Base-by-base conservation (phyloP, 2,797 vertebrate genomes). In the Aldrovandia affinis region DNA sequence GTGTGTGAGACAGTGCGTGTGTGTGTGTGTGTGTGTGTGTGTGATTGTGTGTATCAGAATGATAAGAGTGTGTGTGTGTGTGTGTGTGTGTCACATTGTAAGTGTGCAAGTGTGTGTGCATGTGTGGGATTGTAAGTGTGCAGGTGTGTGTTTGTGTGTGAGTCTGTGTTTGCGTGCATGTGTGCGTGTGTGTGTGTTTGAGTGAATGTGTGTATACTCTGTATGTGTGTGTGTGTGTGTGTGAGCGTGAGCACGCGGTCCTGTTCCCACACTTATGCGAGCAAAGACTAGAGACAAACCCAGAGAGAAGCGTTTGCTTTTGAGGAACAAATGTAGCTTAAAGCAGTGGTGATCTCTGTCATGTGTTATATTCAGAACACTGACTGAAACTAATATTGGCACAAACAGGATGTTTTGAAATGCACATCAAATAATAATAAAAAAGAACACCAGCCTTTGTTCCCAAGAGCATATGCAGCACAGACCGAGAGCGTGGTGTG, bases 331-430 rank as follows among this genome's bases (percentile, higher is more conserved):
- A 82, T 59, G 42, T 91, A 91, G 88, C 92, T 93, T 88, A 89
- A 88, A 91, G 92, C 85, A 52, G 81, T 87, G 89, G 87, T 55
- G 87, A 89, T 88, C 89, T 90, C 91, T 91, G 92, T 95, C 93
- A 92, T 83, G 79, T 59, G 65, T 81, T 77, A 81, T 89, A 88
- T 84, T 85, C 84, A 89, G 30, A 61, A 85, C 88, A 83, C 88
- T 92, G 88, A 91, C 89, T 65, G 77, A 82, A 84, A 86, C 87
- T 88, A 88, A 90, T 89, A 92, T 92, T 89, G 92, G 90, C 91
- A 88, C 83, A 88, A 84, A 85, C 73, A 85, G 86, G 88, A 89
- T 89, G 90, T 90, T 92, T 92, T 91, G 83, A 88, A 86, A 83
- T 85, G 85, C 68, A 30, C 88, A 89, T 91, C 86, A 90, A 90